A percentile compares a stretch with the other conserved stretches of the same genome.
These are phyloP conservation scores for Heliconius aoede DNA, from an alignment of 2,888 invertebrate species.

Conservation along the genomic window DNA sequence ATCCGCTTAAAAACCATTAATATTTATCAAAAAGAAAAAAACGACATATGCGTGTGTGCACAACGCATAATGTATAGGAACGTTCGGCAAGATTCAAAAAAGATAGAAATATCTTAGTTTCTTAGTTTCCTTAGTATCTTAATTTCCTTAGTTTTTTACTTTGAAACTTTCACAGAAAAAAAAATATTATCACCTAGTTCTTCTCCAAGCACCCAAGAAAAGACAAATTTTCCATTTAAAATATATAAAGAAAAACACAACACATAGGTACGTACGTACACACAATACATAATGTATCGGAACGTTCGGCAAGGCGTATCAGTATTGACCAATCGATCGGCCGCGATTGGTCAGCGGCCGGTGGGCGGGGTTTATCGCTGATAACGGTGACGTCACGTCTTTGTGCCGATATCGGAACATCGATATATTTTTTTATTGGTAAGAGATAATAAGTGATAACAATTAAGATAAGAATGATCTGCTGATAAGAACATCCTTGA, in stretches of 20 bases:
- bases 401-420: constrained; percentile 55
- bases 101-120: too few relatives aligned
- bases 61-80: too few relatives aligned
- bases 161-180: too few relatives aligned
- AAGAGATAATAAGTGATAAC: neutral
- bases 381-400: constrained; percentile 63
- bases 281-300: constrained; percentile 27
- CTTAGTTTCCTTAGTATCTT: too few relatives aligned
- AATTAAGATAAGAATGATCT: constrained; percentile 28
- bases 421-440: constrained; percentile 39
- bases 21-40: too few relatives aligned
- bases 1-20: too few relatives aligned
- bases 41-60: too few relatives aligned
- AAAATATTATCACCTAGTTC: neutral
- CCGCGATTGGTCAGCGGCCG: constrained; percentile 71
- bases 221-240: neutral
- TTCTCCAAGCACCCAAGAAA: neutral
- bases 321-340: constrained; percentile 75
- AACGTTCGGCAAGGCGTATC: constrained; percentile 59
- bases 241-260: neutral
- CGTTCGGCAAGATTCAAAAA: too few relatives aligned
- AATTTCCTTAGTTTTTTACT: too few relatives aligned
- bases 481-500: neutral
- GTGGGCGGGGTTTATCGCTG: constrained; percentile 75
- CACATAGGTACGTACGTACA: neutral